Percentiles rank a stretch among this genome's conserved stretches.
phyloP scores from a whole-genome alignment of 2,888 invertebrate genomes.

The Patella ulyssiponensis region DNA sequence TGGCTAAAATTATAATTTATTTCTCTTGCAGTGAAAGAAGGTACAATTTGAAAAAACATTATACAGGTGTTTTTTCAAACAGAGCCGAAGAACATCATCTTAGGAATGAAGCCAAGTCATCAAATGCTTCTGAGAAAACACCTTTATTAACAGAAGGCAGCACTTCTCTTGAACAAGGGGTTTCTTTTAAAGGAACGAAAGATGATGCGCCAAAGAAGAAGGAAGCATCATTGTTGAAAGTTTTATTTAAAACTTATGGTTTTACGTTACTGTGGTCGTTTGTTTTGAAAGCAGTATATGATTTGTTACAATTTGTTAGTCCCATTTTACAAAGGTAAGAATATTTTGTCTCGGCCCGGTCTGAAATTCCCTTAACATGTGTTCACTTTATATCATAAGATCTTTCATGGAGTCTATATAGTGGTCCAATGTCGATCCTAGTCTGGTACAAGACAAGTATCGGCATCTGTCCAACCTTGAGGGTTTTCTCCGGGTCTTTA shows the following conservation, averaged over 20 bases:
- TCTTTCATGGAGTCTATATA: too few species aligned
- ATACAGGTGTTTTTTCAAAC: too few species aligned
- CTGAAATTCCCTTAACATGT: neutral
- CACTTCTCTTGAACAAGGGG: constrained; percentile 15
- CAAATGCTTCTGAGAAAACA: constrained; percentile 31
- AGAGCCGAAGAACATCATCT: too few species aligned
- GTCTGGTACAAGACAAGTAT: too few species aligned
- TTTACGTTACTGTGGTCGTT: constrained; percentile 52
- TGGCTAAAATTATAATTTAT: too few species aligned
- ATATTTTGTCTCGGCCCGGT: neutral
- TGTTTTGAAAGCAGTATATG: constrained; percentile 54
- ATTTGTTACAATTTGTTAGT: constrained; percentile 55
- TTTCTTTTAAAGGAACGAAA: constrained; percentile 34
- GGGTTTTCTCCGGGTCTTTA: too few species aligned
- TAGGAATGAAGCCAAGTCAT: too few species aligned
- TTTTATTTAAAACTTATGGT: constrained; percentile 48
- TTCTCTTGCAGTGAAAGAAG: too few species aligned
- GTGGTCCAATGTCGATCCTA: too few species aligned
- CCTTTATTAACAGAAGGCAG: constrained; percentile 32
- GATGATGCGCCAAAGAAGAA: constrained; percentile 54
- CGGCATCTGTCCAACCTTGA: too few species aligned
- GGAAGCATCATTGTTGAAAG: constrained; percentile 53
- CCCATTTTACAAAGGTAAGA: constrained; percentile 53
- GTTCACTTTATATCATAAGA: too few species aligned
- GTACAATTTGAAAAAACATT: too few species aligned